These are phyloP conservation scores for Tricholaema leucomelas DNA, from an alignment of 2,113 vertebrate species.

Conservation along the genomic window DNA sequence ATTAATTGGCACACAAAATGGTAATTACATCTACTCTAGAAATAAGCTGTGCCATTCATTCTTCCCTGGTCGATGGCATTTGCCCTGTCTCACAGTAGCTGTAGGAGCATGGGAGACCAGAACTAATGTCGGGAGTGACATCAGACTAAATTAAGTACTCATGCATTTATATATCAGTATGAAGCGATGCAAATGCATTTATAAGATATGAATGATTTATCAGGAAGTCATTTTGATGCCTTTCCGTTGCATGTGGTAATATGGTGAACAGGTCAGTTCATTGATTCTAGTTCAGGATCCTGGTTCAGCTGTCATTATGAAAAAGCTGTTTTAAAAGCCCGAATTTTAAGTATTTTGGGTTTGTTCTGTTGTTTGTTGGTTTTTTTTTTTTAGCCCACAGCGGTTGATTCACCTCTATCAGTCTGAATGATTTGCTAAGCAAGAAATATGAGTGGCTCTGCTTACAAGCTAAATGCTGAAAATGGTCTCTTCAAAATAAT, in stretches of 20 bases:
- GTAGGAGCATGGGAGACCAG: not conserved
- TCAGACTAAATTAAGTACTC: constrained; percentile 73
- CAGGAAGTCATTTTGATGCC: constrained; percentile 42
- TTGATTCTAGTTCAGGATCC: not conserved
- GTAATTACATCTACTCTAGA: constrained; percentile 45
- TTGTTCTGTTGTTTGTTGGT: not conserved
- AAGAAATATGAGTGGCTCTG: not conserved
- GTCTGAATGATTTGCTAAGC: constrained; percentile 1
- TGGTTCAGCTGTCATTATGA: not conserved
- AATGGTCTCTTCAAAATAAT: constrained; percentile 25
- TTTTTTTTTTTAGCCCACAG: not conserved
- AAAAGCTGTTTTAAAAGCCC: not conserved
- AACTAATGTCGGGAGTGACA: constrained; percentile 40
- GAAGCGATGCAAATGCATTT: constrained; percentile 31
- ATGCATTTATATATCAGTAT: constrained; percentile 70
- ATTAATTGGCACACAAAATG: constrained; percentile 65
- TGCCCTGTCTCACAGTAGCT: constrained; percentile 39
- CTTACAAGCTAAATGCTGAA: constrained; percentile 10
- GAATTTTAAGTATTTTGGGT: not conserved
- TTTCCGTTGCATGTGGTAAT: constrained; percentile 35
- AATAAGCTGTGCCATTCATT: not conserved
- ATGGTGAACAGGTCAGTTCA: constrained; percentile 42
- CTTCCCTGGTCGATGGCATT: not conserved
- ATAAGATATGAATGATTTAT: constrained; percentile 70
- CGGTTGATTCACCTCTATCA: not conserved